Base-by-base conservation (phyloP, 2,113 vertebrate species). In the Aix galericulata region DNA sequence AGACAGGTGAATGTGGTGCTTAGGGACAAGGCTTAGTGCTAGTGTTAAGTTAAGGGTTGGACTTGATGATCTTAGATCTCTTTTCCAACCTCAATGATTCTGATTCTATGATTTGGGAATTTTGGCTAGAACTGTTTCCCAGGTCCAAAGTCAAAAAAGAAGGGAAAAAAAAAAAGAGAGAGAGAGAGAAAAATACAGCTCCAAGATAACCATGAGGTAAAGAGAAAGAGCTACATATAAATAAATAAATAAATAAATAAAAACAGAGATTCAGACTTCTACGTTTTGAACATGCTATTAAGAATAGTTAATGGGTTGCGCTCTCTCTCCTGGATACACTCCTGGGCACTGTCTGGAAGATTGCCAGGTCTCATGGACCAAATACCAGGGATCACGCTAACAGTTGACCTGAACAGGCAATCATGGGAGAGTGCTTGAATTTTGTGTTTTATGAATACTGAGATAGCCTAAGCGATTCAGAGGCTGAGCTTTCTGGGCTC, bases 341-440 rank as follows among this genome's bases (percentile, higher is more conserved):
- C 25, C 17, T 63, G 25, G 25, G 22, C 5, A 26, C 21, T 80
- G 15, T 13, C 16, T 48, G 22, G n/a, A 74, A 52, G 8, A 73
- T 20, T 0, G 0, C 2, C 36, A 74, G 7, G 10, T 75, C 20
- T 75, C 25, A 29, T 32, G 32, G 38, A 25, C 15, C 3, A 1
- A 59, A 9, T 12, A n/a, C 15, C 16, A 48, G 44, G 13, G 5
- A 60, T 5, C 7, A 44, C 8, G 40, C 7, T 58, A 48, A 31
- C 9, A 40, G 18, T 17, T 74, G 55, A 46, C n/a, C 48, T 53
- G n/a, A 69, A 42, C 21, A 15, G 32, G 5, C 7, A 48, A 14
- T 31, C 2, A 11, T 29, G 31, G 63, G 27, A 16, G 13, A 53
- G 26, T 60, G 36, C 17, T 81, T 11, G 31, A 17, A 17, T 17